Conservation (phyloP, 2,888 invertebrate genomes). For the Erynnis tages region DNA sequence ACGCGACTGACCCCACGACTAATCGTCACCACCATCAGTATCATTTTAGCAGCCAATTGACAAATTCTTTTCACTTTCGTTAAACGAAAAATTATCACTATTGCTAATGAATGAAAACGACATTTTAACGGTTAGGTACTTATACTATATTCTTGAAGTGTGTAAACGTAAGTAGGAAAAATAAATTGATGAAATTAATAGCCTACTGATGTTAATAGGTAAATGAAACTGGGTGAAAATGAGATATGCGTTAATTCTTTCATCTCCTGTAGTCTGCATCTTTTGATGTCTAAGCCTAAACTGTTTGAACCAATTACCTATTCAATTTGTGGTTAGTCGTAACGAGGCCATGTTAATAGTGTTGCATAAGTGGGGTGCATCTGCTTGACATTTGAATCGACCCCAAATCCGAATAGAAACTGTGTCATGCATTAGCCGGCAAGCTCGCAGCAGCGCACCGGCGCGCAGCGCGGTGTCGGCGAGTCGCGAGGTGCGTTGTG, state of each 20-base stretch:
- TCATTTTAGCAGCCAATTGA: constrained; percentile 28
- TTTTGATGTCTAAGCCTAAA: background rate
- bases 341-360: constrained; percentile 55
- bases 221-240: background rate
- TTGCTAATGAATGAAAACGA: constrained; percentile 10
- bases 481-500: constrained; percentile 66
- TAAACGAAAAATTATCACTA: constrained; percentile 14
- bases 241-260: no score
- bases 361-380: constrained; percentile 79
- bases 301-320: constrained; percentile 39
- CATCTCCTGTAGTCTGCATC: no score
- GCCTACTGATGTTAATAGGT: no score
- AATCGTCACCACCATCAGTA: constrained; percentile 10
- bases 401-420: constrained; percentile 82
- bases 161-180: no score
- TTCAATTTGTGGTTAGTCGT: constrained; percentile 51
- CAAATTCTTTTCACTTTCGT: constrained; percentile 33
- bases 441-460: constrained; percentile 47
- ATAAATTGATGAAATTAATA: background rate
- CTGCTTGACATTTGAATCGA: constrained; percentile 81
- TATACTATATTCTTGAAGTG: no score
- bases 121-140: constrained; percentile 2
- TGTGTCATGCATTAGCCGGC: constrained; percentile 75
- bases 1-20: constrained; percentile 11
- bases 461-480: constrained; percentile 39